Evolutionary conservation across 2,113 vertebrate genomes (phyloP), one percentile per base, ranked within the genome.

Genomic region (Rhinolophus ferrumequinum): DNA sequence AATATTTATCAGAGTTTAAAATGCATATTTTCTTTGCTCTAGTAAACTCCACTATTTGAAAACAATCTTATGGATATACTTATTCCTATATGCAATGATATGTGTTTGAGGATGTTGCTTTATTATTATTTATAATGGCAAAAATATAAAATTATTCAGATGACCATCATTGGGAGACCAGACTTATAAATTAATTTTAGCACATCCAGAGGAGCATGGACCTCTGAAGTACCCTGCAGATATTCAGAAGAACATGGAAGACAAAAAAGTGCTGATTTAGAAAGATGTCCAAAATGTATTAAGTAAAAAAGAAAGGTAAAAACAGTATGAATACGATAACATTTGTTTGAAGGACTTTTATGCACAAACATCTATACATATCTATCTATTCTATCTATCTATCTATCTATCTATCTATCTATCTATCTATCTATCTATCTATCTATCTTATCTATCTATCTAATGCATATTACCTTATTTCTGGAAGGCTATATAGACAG

Each of bases 71-170:
- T n/a, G 52, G 1, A 38, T 52, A 33, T 69, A 56, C 41, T 88
- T 73, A 76, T 21, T 72, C 30, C 84, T 67, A 60, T 54, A 81
- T 54, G 15, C 28, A 94, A 75, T 88, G 26, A 62, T 9, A 38
- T 67, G 66, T 84, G 56, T 67, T 75, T 50, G 50, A 88, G 30
- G 26, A 67, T 77, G 12, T 64, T 62, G 69, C 76, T 70, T 85
- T 94, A 30, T 10, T 70, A 47, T 70, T 87, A 90, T 90, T 96
- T 94, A 54, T 76, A 50, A 88, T 47, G 69, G 41, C 6, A 73
- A 85, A 91, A 89, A 90, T 15, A 56, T 88, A 88, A 89, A 83
- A 82, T 64, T 90, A 47, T 47, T 67, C 54, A 30, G 18, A 66
- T 85, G 50, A 6, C n/a, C 38, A 24, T 62, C 15, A 38, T 41